Base-by-base conservation (phyloP, 2,888 invertebrate species). In the Odontocolon sp. region DNA sequence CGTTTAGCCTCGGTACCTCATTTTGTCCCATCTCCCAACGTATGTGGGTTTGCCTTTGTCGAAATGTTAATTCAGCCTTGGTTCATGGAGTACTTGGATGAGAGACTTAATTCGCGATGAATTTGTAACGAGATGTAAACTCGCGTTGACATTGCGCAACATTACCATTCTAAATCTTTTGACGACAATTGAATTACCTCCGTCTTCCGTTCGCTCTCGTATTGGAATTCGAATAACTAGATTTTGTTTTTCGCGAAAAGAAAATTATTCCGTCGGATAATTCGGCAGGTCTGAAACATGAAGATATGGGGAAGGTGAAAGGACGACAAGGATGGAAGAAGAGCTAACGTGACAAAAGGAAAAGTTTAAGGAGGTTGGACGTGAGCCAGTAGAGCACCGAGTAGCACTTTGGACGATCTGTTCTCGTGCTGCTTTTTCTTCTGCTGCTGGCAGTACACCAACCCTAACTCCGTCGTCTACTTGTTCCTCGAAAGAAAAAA, bases 141-240 rank as follows among this genome's bases (percentile, higher is more conserved):
- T 75, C 40, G 50, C 50, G 78, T 78, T 80, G 72, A 78, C 75
- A 71, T 45, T 67, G 69, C 23, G 68, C 71, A 56, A 47, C 64
- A 83, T 86, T 86, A 83, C 80, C 84, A 85, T 86, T 84, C 83
- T 80, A 82, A 83, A 83, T 83, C 78, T 71, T 69, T 45, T 50
- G 71, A 42, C 45, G 52, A 69, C 70, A 76, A 86, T 85, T 81
- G 80, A 85, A 85, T 87, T 84, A 85, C 79, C 64, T 52, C 77
- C 76, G 78, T 36, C 16, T 28, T 42, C 52, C 14, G 50, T 33
- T 40, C 14, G 6, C 45, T n/a, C 33, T 26, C 28, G 57, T 42
- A 3, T 3, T 16, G 31, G 52, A 16, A 50, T 67, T 67, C 67
- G 78, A 81, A 82, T 82, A 84, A 84, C 81, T 81, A 84, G 81